These are phyloP conservation scores for Bradypus variegatus DNA, from an alignment of 2,797 vertebrate species.

Conservation along the genomic window DNA sequence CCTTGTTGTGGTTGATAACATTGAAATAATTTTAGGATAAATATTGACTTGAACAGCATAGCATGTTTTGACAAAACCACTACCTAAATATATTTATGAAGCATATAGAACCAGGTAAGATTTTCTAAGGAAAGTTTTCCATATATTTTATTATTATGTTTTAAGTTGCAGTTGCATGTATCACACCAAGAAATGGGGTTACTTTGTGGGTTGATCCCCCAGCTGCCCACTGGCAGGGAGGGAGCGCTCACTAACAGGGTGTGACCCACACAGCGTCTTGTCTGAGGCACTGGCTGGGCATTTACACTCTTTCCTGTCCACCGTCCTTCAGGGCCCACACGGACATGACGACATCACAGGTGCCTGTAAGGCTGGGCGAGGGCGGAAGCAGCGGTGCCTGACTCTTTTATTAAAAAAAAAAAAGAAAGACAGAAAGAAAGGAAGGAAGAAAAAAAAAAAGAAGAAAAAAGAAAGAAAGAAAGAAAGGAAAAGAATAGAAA, in stretches of 20 bases:
- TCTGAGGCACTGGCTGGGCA: rapidly evolving
- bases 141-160: not conserved
- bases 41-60: not conserved
- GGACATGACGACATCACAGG: not conserved
- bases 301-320: not conserved
- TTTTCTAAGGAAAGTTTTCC: not conserved
- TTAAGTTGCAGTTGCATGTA: not conserved
- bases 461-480: no score
- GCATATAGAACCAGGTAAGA: not conserved
- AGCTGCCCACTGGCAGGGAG: not conserved
- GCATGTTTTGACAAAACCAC: not conserved
- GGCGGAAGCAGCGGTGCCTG: rapidly evolving
- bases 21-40: not conserved
- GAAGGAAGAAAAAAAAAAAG: no score
- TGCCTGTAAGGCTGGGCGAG: rapidly evolving
- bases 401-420: not conserved
- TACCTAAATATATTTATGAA: not conserved
- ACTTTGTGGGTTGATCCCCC: not conserved
- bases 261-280: rapidly evolving
- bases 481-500: no score
- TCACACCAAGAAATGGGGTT: not conserved
- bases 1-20: not conserved
- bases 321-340: not conserved
- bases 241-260: rapidly evolving
- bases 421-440: not conserved